Evolutionary conservation across 2,888 invertebrate species (phyloP), one percentile per base, ranked within the genome.

Genomic region (Encarsia formosa): DNA sequence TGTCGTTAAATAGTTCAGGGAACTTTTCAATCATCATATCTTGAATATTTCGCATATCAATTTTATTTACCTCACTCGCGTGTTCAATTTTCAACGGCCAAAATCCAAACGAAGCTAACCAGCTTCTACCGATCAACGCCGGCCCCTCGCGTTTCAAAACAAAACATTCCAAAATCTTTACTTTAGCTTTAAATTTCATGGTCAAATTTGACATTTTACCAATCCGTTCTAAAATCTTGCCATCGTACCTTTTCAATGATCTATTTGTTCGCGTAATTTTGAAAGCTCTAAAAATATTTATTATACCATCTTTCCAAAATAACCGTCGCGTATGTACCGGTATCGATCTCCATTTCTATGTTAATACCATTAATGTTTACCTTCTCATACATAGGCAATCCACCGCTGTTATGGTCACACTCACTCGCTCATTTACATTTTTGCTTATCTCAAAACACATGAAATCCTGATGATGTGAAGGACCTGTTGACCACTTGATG

Each of bases 1-100:
- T 32, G 29, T 54, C 41, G 9, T 46, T 52, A 13, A 54, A 57
- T 4, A 54, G 34, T 19, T 37, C 26, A 3, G 5, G 1, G 11
- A 44, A 35, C n/a, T 50, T 26, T 11, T 34, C 35, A 11, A 15
- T 11, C 0, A 49, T 22, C 5, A n/a, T 5, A n/a, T 37, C 19
- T 37, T 13, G 34, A 5, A 34, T 34, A 34, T 5, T 13, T 34
- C 13, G n/a, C 15, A 13, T 9, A 9, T 34, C 34, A 8, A 26
- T 6, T 26, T 26, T 26, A 8, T 1, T 26, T 8, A 8, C 6
- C 26, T 8, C 11, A 26, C 6, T 26, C 26, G 11, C 11, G 26
- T 26, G 6, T 26, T 26, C 26, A 8, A 26, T 26, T 35, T 35
- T 35, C 2, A 35, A 16, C 2, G 16, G 34, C 34, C 34, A 35